Evolutionary conservation across 2,888 invertebrate species (phyloP), one percentile per base, ranked within the genome.

Genomic region (Drosophila bunnanda): DNA sequence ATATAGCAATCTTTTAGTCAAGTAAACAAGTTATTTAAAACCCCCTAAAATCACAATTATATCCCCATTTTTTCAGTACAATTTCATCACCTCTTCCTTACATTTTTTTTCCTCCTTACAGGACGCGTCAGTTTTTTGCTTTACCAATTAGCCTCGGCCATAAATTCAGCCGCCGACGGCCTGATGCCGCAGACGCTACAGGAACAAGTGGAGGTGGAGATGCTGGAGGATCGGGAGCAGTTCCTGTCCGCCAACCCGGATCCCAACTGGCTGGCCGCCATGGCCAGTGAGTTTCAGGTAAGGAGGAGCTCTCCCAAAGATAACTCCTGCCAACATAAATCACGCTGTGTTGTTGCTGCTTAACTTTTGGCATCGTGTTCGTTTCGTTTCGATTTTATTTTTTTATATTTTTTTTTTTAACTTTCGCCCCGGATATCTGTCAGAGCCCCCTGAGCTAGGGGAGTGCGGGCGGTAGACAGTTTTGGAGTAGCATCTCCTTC

Each of bases 251-350:
- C 66, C 55, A 56, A 52, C 43, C 64, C 75, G 68, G 82, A 87
- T 84, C 74, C 78, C 84, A 78, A 78, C 80, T 83, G 83, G 83
- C 73, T 79, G 75, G 67, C 72, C 73, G 80, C 82, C 73, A 84
- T 84, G 87, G 70, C 82, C 78, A 83, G 78, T 83, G 87, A 83
- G 82, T 83, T 82, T 84, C 83, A 83, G 87, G 83, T 83, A 87
- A 70, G 69, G 28, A 44, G 44, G n/a, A 12, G 22, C 62, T 55
- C 46, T 52, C 72, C 30, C 64, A 73, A 52, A 52, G 73, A 73
- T 73, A 73, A 59, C 38, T 73, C 54, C 58, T 58, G 73, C 52
- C 65, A 72, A 77, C 87, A 87, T 83, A 83, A 83, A 83, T 83
- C 83, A 83, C 80, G 73, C 78, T 76, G 52, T 68, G 54, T 68